Base-by-base conservation (phyloP, 2,888 invertebrate species). In the Spodoptera littoralis region DNA sequence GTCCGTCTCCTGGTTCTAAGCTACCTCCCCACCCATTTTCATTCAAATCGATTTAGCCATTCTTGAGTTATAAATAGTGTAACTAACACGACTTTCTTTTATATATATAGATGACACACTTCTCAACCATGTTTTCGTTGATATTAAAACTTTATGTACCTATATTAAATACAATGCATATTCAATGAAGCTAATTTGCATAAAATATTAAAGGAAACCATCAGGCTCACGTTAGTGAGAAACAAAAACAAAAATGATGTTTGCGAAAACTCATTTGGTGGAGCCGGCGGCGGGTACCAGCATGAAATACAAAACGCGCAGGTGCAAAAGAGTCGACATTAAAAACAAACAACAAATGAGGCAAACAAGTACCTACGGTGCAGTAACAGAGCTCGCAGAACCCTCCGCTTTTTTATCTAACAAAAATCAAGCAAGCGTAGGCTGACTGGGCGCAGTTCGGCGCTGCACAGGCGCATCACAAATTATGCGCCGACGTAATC, bases 401-500 rank as follows among this genome's bases (percentile, higher is more conserved):
- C 74, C 74, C 62, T 72, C 62, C 54, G 70, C 79, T 82, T 93
- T 93, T 93, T 93, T 93, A 92, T 92, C 92, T 92, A 93, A 93
- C 92, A 88, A 92, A 93, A 92, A 92, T 92, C 89, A 87, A 88
- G 88, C 89, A 61, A 55, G 63, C 75, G 71, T 76, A 77, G 69
- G 88, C 83, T 81, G 86, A 86, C 84, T 77, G 84, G 68, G 80
- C 76, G 80, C 82, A 84, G 84, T 80, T 83, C 88, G 84, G 86
- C 88, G 61, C 12, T 50, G 36, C 58, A 88, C 91, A 88, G 88
- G 90, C 90, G 91, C 92, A 92, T 92, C 92, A 89, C 92, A 91
- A 93, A 93, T 94, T 92, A 92, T 92, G 89, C 88, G 84, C 84
- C 85, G 88, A 84, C 90, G 86, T 93, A 94, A 94, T 93, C 91